Evolutionary conservation across 2,888 invertebrate genomes (phyloP).

Genomic region (Agonopterix heracliana): DNA sequence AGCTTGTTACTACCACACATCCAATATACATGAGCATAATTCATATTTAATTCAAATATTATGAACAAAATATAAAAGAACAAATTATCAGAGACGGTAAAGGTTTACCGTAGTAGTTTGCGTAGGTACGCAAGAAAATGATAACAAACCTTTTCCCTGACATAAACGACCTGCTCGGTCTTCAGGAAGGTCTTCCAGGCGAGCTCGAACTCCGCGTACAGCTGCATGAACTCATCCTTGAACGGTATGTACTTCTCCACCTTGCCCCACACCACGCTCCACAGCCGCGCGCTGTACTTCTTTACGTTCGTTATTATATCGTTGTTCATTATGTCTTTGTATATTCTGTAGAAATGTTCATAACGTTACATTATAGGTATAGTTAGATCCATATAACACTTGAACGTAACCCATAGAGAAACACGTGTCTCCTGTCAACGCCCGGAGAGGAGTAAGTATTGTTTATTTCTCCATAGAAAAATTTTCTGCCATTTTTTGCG

Average conservation of each 20-base stretch:
- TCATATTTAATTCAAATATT: no score
- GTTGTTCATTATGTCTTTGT: slow-evolving; percentile 85
- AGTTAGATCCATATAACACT: not conserved
- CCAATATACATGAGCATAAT: no score
- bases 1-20: no score
- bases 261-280: slow-evolving; percentile 69
- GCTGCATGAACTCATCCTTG: slow-evolving; percentile 56
- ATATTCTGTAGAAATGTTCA: slow-evolving; percentile 64
- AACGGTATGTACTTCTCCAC: slow-evolving; percentile 65
- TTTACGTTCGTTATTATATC: slow-evolving; percentile 86
- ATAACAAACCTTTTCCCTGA: slow-evolving; percentile 63
- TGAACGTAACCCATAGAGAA: no score
- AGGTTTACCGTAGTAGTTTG: no score
- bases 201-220: slow-evolving; percentile 57
- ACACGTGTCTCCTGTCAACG: no score
- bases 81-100: no score
- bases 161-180: slow-evolving; percentile 61
- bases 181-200: slow-evolving; percentile 62
- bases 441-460: no score
- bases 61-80: no score
- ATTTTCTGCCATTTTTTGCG: no score
- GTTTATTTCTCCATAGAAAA: no score
- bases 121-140: no score
- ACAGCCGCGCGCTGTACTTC: slow-evolving; percentile 82
- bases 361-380: not conserved